Base-by-base conservation (phyloP, 1,140 invertebrate genomes). In the Arctopsyche grandis region DNA sequence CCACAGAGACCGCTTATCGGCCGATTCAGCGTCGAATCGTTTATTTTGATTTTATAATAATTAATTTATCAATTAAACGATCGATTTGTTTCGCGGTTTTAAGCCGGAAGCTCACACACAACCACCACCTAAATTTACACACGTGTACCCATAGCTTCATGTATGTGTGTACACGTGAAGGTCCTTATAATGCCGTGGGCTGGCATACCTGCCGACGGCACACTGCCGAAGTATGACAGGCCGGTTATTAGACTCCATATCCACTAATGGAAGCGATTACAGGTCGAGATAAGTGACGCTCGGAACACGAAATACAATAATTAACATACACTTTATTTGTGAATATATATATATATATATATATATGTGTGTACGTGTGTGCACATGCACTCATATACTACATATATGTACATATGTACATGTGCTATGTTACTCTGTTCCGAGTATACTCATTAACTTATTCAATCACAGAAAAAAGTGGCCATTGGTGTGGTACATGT, bases 251-350 rank as follows among this genome's bases (percentile, higher is more conserved):
- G 77, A 78, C 46, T 71, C 77, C 48, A 70, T 78, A 71, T 70
- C 69, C 77, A 60, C 77, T 78, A 78, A 78, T 78, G 77, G 77
- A 78, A 78, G 66, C 52, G 77, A 78, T 78, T 71, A 71, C 77
- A 21, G 44, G 24, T 52, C 48, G 48, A 69, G 77, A 78, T 78
- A 78, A 78, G 63, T 44, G 77, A 60, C 77, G 77, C 66, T 78
- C 24, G 69, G 58, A 78, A 78, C 77, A 78, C 69, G 77, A 78
- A 78, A 78, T 78, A 71, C 69, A 70, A 71, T 60, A 70, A 78
- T 78, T 78, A 78, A 60, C 77, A 78, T 78, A 71, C 74, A 76
- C 74, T 76, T 76, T 76, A 63, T 76, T 63, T 76, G 22, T 76
- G 74, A 63, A 63, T 24, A 76, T 56, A 76, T 44, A 56, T 12